These are phyloP conservation scores for Lepus americanus DNA, from an alignment of 2,113 vertebrate genomes.

Conservation along the genomic window DNA sequence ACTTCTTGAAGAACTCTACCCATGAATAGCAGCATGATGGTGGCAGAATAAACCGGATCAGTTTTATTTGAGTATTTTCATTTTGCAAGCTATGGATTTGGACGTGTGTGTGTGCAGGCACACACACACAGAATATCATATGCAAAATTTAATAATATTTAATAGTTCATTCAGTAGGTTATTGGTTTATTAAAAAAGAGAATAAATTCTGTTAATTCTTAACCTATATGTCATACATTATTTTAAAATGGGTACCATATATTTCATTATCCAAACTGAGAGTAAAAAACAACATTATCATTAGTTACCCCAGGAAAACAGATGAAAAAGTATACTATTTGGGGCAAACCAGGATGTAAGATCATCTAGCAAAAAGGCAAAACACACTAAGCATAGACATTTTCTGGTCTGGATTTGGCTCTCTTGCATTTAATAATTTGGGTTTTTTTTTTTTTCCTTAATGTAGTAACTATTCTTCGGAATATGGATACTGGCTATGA, in stretches of 20 bases:
- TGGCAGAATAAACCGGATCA: not conserved
- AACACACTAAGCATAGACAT: not conserved
- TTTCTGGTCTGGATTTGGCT: not conserved
- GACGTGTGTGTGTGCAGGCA: not conserved
- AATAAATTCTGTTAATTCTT: conserved; percentile 11
- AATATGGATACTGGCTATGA: not conserved
- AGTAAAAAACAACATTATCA: not conserved
- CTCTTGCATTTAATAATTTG: not conserved
- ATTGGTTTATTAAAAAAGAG: conserved; percentile 40
- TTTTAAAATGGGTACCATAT: conserved; percentile 3
- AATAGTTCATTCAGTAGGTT: not conserved
- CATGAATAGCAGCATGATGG: not conserved
- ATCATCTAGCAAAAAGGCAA: not conserved
- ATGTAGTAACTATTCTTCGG: not conserved
- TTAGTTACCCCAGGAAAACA: not conserved
- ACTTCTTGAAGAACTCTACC: not conserved
- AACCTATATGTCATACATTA: not conserved
- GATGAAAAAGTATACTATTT: too few species aligned
- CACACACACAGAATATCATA: not conserved
- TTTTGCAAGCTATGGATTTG: not conserved
- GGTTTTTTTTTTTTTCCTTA: not conserved
- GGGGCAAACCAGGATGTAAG: not conserved
- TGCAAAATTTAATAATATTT: conserved; percentile 38
- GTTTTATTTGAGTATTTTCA: conserved; percentile 17
- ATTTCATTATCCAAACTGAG: conserved; percentile 18